A percentile compares a stretch with the other conserved stretches of the same genome.
Evolutionary conservation across 2,888 invertebrate species (phyloP).

Genomic region (Ochropleura plecta): DNA sequence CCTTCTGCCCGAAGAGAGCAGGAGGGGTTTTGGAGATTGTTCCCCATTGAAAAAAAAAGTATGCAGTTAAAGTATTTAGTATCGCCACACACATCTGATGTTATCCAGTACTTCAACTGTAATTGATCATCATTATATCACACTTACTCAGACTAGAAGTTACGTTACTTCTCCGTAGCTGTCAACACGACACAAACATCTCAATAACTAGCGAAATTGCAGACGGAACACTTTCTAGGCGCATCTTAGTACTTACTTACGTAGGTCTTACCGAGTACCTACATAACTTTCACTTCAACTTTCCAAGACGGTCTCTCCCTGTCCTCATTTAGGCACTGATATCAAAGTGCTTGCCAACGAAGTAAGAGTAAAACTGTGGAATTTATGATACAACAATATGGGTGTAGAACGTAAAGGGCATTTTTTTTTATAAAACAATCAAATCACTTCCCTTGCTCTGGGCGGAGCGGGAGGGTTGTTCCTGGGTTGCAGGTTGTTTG

Average conservation of each 20-base stretch:
- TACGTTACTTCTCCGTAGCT: slow-evolving; percentile 1
- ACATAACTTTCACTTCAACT: slow-evolving; percentile 62
- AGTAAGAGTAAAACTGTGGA: background rate
- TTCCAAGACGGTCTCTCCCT: slow-evolving; percentile 49
- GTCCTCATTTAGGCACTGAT: slow-evolving; percentile 43
- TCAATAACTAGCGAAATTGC: slow-evolving; percentile 27
- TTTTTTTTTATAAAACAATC: too few relatives aligned
- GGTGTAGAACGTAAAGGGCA: too few relatives aligned
- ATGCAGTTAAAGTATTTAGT: background rate
- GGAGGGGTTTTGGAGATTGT: too few relatives aligned
- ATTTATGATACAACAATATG: background rate
- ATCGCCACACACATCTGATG: background rate
- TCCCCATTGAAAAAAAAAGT: too few relatives aligned
- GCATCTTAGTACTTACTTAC: slow-evolving; percentile 52
- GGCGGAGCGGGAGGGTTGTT: too few relatives aligned
- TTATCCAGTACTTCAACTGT: slow-evolving; percentile 1
- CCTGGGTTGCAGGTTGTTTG: too few relatives aligned
- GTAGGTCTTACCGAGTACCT: slow-evolving; percentile 43
- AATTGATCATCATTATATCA: slow-evolving; percentile 22
- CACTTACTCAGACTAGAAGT: slow-evolving; percentile 12
- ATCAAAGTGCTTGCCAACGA: background rate
- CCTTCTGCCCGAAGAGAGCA: too few relatives aligned
- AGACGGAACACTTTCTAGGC: slow-evolving; percentile 55
- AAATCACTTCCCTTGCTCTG: too few relatives aligned
- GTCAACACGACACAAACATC: slow-evolving; percentile 30